Conservation (phyloP, 2,113 vertebrate genomes). For the Strigops habroptila region DNA sequence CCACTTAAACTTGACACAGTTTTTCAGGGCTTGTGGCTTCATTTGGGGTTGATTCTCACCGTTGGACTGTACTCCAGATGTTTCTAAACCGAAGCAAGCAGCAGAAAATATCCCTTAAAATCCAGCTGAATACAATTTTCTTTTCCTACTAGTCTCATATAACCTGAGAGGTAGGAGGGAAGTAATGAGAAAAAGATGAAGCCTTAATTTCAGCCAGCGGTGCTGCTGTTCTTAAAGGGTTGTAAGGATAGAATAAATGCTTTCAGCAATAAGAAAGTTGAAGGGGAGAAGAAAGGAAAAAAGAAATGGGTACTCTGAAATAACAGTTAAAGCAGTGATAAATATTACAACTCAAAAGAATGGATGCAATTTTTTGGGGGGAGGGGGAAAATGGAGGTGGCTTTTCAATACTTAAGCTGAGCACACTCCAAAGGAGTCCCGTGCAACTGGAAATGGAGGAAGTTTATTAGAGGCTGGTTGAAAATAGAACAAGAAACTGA, state of each 20-base stretch:
- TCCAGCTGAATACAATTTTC: neutral
- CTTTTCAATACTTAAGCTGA: neutral
- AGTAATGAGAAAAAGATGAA: neutral
- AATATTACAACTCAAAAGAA: neutral
- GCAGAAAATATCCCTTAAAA: neutral
- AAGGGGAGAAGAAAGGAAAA: neutral
- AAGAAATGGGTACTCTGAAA: neutral
- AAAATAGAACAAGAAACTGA: neutral
- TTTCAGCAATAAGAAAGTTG: neutral
- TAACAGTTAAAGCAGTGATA: neutral
- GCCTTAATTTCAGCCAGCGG: neutral
- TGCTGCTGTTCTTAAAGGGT: neutral
- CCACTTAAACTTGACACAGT: neutral
- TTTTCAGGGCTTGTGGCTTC: neutral
- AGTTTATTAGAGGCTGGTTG: neutral
- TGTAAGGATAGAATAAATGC: neutral
- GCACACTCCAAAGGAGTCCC: neutral
- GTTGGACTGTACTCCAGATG: neutral
- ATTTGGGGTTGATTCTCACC: neutral
- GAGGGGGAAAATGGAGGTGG: fast-evolving
- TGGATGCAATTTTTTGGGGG: no score
- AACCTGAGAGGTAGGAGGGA: neutral
- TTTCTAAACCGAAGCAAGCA: neutral
- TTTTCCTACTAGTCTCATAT: neutral
- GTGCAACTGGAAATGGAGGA: neutral